phyloP scores from a whole-genome alignment of 2,888 invertebrate species.

The Rotaria socialis region DNA sequence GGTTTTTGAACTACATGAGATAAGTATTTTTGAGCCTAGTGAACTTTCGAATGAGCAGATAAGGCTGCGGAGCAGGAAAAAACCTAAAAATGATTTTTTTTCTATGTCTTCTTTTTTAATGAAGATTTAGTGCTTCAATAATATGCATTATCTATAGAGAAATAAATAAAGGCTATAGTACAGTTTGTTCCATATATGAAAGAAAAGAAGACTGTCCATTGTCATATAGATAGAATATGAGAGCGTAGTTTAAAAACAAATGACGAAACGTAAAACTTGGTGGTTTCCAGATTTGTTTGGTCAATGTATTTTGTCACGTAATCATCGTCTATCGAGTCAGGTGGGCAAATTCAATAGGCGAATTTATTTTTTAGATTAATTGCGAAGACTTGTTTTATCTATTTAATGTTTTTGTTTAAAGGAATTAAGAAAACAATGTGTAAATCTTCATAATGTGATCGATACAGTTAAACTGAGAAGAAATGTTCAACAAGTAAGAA shows the following conservation, averaged over 20 bases:
- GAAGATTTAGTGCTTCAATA: too few relatives aligned
- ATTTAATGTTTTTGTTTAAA: neutral
- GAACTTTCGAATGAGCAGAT: too few relatives aligned
- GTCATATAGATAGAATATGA: neutral
- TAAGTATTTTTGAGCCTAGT: neutral
- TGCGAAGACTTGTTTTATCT: neutral
- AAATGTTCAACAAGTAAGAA: neutral
- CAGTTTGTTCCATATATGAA: too few relatives aligned
- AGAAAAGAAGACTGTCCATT: neutral
- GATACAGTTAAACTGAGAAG: conserved; percentile 13
- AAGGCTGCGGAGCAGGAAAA: too few relatives aligned
- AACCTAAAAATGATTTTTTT: too few relatives aligned
- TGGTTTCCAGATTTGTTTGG: neutral
- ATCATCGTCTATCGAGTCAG: neutral
- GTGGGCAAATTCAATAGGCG: neutral
- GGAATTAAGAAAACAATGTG: conserved; percentile 30
- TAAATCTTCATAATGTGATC: neutral
- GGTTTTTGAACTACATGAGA: neutral
- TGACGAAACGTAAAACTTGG: neutral
- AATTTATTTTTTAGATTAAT: neutral
- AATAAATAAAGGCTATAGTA: too few relatives aligned
- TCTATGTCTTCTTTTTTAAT: too few relatives aligned
- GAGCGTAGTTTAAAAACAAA: neutral
- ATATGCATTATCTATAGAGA: too few relatives aligned
- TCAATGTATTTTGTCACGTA: neutral